phyloP scores from a whole-genome alignment of 2,113 vertebrate species.

The Narcine bancroftii region DNA sequence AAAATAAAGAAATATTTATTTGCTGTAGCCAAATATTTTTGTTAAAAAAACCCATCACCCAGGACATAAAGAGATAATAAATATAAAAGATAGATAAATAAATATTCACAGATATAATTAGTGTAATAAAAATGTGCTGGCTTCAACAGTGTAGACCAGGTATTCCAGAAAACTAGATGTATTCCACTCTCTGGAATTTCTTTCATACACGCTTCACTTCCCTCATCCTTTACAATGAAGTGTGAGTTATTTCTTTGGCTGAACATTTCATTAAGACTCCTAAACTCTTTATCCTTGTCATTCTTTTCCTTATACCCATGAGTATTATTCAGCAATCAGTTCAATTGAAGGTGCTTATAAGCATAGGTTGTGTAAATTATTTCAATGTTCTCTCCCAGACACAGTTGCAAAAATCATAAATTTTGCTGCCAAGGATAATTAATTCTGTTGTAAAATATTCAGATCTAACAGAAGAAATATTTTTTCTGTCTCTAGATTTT shows the following conservation, averaged over 20 bases:
- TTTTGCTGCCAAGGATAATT: background rate
- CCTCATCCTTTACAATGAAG: background rate
- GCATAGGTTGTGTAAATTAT: background rate
- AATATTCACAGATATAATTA: too few species aligned
- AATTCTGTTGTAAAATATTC: background rate
- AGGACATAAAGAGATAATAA: too few species aligned
- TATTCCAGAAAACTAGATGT: too few species aligned
- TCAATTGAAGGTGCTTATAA: background rate
- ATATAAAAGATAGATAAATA: too few species aligned
- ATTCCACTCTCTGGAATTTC: background rate
- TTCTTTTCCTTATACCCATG: background rate
- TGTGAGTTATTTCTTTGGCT: background rate
- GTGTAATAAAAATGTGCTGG: too few species aligned
- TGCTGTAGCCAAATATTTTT: too few species aligned
- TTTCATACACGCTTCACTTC: background rate
- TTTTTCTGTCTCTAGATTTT: background rate
- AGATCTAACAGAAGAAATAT: background rate
- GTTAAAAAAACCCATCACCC: too few species aligned
- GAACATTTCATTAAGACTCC: background rate
- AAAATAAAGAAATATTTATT: too few species aligned
- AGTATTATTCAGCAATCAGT: background rate
- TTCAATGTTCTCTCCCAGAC: background rate
- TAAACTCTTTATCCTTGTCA: background rate
- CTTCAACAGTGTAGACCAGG: too few species aligned
- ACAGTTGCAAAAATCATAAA: background rate